Conservation (phyloP, 2,113 vertebrate genomes). For the Phoxinus phoxinus region DNA sequence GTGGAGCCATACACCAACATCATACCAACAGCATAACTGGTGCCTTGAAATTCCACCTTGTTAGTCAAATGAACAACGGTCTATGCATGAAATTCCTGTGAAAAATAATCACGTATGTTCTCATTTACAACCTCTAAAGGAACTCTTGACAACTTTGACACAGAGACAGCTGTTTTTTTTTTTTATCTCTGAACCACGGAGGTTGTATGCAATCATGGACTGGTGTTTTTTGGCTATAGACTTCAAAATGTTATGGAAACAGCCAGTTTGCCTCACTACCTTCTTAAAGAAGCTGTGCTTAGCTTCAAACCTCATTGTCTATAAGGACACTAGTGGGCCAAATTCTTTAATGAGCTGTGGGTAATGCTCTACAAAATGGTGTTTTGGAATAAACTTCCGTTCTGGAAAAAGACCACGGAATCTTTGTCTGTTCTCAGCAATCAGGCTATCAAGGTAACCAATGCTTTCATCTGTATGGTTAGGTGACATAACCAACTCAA, state of each 20-base stretch:
- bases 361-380: slow-evolving; percentile 27
- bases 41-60: slow-evolving; percentile 29
- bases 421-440: slow-evolving; percentile 51
- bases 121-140: background rate
- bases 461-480: slow-evolving; percentile 45
- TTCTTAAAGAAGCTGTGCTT: too few species aligned
- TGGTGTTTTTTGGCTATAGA: too few species aligned
- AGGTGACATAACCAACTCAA: slow-evolving; percentile 49
- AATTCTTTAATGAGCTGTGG: slow-evolving; percentile 41
- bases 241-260: too few species aligned
- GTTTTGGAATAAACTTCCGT: slow-evolving; percentile 49
- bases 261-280: too few species aligned
- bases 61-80: background rate
- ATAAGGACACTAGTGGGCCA: too few species aligned
- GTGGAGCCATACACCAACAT: slow-evolving; percentile 45
- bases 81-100: background rate
- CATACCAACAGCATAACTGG: slow-evolving; percentile 42
- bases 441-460: slow-evolving; percentile 52
- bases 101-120: background rate
- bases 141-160: background rate
- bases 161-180: background rate
- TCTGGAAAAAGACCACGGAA: slow-evolving; percentile 41
- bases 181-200: background rate
- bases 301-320: too few species aligned
- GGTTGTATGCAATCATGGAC: too few species aligned